phyloP scores from a whole-genome alignment of 2,888 invertebrate genomes.

The Biston stratarius region DNA sequence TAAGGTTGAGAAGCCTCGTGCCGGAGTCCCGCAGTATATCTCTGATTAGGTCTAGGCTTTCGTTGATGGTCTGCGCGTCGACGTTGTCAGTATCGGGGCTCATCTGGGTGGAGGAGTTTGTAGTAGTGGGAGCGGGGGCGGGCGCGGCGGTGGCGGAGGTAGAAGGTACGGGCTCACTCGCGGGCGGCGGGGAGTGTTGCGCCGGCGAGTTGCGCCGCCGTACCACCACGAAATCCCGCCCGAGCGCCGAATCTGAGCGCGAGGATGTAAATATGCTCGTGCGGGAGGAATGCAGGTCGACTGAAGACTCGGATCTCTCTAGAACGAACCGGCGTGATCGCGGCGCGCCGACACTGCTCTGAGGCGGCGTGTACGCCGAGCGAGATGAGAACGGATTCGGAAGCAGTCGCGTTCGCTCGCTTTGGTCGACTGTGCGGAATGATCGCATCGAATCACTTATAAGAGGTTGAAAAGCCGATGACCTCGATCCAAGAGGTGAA shows the following conservation, averaged over 20 bases:
- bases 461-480: slow-evolving; percentile 78
- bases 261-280: slow-evolving; percentile 75
- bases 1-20: slow-evolving; percentile 76
- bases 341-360: slow-evolving; percentile 46
- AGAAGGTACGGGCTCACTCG: slow-evolving; percentile 45
- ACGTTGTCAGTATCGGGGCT: slow-evolving; percentile 62
- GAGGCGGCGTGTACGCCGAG: slow-evolving; percentile 45
- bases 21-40: slow-evolving; percentile 82
- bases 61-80: slow-evolving; percentile 78
- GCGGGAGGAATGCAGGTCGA: slow-evolving; percentile 55
- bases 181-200: slow-evolving; percentile 28
- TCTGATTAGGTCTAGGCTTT: slow-evolving; percentile 79
- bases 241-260: slow-evolving; percentile 2
- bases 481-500: slow-evolving; percentile 70
- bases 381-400: slow-evolving; percentile 76
- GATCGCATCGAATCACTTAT: slow-evolving; percentile 61
- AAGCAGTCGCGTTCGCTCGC: slow-evolving; percentile 67
- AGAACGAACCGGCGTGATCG: slow-evolving; percentile 53
- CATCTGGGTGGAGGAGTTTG: slow-evolving; percentile 69
- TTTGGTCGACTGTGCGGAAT: slow-evolving; percentile 65
- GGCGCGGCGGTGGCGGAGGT: slow-evolving; percentile 41
- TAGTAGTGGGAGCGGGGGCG: slow-evolving; percentile 52
- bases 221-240: slow-evolving; percentile 20
- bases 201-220: slow-evolving; percentile 17
- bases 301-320: slow-evolving; percentile 31